phyloP scores from a whole-genome alignment of 2,113 vertebrate genomes.

The Epinephelus lanceolatus region DNA sequence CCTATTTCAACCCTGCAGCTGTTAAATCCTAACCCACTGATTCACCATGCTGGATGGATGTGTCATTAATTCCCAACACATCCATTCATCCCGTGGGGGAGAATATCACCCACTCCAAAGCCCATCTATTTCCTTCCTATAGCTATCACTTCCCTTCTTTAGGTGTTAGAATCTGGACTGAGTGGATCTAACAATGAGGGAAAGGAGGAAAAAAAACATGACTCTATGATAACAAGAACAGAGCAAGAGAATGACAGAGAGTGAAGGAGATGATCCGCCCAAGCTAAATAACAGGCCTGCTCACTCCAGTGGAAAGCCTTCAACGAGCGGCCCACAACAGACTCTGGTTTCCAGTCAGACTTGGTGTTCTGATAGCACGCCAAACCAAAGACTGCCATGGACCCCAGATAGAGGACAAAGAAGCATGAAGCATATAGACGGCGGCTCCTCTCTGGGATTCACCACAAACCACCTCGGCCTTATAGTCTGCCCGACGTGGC shows the following conservation, averaged over 20 bases:
- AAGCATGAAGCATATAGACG: slow-evolving; percentile 33
- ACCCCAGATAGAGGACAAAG: slow-evolving; percentile 19
- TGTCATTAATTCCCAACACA: slow-evolving; percentile 39
- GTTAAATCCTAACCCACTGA: slow-evolving; percentile 42
- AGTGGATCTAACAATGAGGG: slow-evolving; percentile 1
- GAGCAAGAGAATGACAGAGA: slow-evolving; percentile 14
- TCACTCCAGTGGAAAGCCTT: slow-evolving; percentile 66
- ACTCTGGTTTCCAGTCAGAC: slow-evolving; percentile 65
- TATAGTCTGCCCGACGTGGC: slow-evolving; percentile 17
- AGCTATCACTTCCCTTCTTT: slow-evolving; percentile 19
- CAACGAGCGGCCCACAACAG: slow-evolving; percentile 41
- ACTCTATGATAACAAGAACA: slow-evolving; percentile 11
- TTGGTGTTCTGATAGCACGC: slow-evolving; percentile 24
- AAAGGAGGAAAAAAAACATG: slow-evolving; percentile 11
- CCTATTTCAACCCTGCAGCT: slow-evolving; percentile 34
- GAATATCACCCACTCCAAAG: slow-evolving; percentile 19
- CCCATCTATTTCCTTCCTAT: slow-evolving; percentile 7
- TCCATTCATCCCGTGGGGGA: slow-evolving; percentile 27
- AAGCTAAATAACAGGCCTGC: slow-evolving; percentile 71
- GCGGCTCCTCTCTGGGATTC: slow-evolving; percentile 44
- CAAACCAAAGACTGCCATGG: slow-evolving; percentile 59
- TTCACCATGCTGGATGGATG: slow-evolving; percentile 28
- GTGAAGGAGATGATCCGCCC: slow-evolving; percentile 1
- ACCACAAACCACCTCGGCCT: slow-evolving; percentile 54
- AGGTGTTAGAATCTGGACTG: slow-evolving; percentile 2